These are phyloP conservation scores for Salvator merianae DNA, from an alignment of 2,113 vertebrate species.

Conservation along the genomic window DNA sequence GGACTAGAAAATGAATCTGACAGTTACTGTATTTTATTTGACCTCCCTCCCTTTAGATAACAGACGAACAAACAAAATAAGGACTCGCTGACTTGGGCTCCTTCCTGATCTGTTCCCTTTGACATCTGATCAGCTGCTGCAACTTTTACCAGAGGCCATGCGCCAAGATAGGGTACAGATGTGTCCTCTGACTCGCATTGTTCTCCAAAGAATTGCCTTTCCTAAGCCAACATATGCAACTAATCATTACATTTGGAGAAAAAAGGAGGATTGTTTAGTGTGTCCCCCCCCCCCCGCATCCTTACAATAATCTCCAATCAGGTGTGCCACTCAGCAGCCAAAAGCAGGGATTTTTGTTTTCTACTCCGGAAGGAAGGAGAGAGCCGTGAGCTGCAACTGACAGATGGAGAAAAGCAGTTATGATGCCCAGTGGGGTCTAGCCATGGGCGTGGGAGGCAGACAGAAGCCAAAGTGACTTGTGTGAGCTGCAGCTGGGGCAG, in stretches of 20 bases:
- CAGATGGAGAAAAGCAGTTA: too few relatives aligned
- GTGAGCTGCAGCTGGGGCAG: too few relatives aligned
- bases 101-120: background rate
- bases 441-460: too few relatives aligned
- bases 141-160: fast-evolving
- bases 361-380: background rate
- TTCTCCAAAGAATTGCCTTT: fast-evolving
- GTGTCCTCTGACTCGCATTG: background rate
- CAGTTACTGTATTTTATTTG: background rate
- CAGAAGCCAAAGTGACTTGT: too few relatives aligned
- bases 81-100: background rate
- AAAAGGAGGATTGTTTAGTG: background rate
- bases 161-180: fast-evolving
- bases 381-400: too few relatives aligned
- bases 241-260: background rate
- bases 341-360: background rate
- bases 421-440: too few relatives aligned
- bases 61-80: background rate
- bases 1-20: too few relatives aligned
- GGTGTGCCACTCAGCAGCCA: background rate
- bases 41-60: background rate
- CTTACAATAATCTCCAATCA: background rate
- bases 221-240: fast-evolving
- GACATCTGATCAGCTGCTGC: fast-evolving
- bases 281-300: background rate